phyloP scores from a whole-genome alignment of 2,888 invertebrate genomes.

The Acronicta psi region DNA sequence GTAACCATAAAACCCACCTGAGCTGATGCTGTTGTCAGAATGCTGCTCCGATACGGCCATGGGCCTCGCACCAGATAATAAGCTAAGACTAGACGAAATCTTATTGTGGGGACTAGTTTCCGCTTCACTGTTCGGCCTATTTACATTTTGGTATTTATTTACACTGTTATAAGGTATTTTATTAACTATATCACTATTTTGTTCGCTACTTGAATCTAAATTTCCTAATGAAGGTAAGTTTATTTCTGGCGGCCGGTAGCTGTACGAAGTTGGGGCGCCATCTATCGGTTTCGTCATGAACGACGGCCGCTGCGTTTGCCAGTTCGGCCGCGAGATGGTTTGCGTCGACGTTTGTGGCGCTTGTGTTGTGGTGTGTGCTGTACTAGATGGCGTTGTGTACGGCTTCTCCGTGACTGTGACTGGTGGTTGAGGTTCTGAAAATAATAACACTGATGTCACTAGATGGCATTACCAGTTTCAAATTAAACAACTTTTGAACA shows the following conservation, averaged over 20 bases:
- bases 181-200: constrained; percentile 89
- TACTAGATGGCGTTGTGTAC: constrained; percentile 81
- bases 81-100: constrained; percentile 89
- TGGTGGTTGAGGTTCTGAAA: constrained; percentile 77
- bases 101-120: constrained; percentile 89
- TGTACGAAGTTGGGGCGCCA: constrained; percentile 82
- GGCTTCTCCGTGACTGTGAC: constrained; percentile 77
- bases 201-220: constrained; percentile 86
- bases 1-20: constrained; percentile 70
- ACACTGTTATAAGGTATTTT: constrained; percentile 88
- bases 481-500: not conserved
- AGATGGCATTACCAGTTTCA: constrained; percentile 20
- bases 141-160: constrained; percentile 89
- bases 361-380: constrained; percentile 62
- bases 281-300: constrained; percentile 88
- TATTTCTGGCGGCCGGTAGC: constrained; percentile 84
- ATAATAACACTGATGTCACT: not conserved
- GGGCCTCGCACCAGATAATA: constrained; percentile 84
- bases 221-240: constrained; percentile 83
- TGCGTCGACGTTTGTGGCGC: constrained; percentile 73
- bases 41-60: constrained; percentile 86
- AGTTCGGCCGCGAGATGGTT: constrained; percentile 74
- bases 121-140: constrained; percentile 83
- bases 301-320: constrained; percentile 84
- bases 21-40: constrained; percentile 82